Base-by-base conservation (phyloP, 2,888 invertebrate genomes). In the Aromia moschata region DNA sequence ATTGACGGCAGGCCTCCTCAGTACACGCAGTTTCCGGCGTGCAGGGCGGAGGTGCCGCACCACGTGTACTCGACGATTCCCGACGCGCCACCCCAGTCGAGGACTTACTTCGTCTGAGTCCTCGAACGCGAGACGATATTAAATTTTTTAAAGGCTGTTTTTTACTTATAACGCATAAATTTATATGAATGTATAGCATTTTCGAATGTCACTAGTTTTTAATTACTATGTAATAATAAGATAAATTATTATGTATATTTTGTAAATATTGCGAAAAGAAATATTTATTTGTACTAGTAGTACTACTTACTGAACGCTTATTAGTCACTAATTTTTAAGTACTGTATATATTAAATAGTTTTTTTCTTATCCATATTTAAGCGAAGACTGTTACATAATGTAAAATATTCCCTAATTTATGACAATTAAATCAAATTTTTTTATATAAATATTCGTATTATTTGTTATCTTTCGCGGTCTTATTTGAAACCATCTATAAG, bases 1-100 rank as follows among this genome's bases (percentile, higher is more conserved):
- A 87, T 87, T 71, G 87, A 87, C 60, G 78, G 77, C n/a, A 67
- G 79, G 62, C 80, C 80, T 14, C 79, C 62, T 9, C 79, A 79
- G 62, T 80, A 80, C 62, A 71, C 77, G 2, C 80, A 80, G 68
- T 78, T 72, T 66, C 78, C 78, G 11, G 71, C 73, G 9, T 72
- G 72, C 38, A 64, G 74, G 45, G 58, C 54, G 3, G 75, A 74
- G 38, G 60, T 70, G n/a, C 75, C 79, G 2, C 79, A 79, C 60
- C 81, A 81, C 61, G 80, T 81, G 20, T 81, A 81, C 65, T 81
- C 81, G 9, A 81, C 81, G 47, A 81, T 81, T 68, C 80, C 81
- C 11, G 81, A 81, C 62, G 75, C 75, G 7, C 78, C 77, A 67
- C 77, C 79, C 9, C 80, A 79, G 60, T 73, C 78, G 47, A 75